Evolutionary conservation across 2,113 vertebrate genomes (phyloP).

Genomic region (Condylura cristata): DNA sequence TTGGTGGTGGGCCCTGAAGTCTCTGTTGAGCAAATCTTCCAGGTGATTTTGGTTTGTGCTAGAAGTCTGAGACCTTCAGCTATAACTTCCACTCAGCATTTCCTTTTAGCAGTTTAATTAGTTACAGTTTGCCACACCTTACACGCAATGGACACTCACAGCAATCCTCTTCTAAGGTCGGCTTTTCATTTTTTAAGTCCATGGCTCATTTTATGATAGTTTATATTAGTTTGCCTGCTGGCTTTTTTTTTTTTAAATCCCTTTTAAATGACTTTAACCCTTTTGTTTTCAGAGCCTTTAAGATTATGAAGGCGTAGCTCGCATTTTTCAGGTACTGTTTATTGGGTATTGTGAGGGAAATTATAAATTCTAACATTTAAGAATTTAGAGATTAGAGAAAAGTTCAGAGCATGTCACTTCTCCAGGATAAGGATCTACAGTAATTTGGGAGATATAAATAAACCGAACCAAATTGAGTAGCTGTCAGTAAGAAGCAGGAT

Average conservation of each 20-base stretch:
- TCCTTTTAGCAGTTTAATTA: not conserved
- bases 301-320: not conserved
- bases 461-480: constrained; percentile 24
- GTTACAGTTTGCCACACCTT: not conserved
- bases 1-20: not conserved
- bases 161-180: not conserved
- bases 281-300: not conserved
- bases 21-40: not conserved
- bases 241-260: not conserved
- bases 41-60: not conserved
- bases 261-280: constrained; percentile 1
- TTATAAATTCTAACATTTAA: not conserved
- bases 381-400: constrained; percentile 16
- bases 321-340: constrained; percentile 32
- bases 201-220: constrained; percentile 11
- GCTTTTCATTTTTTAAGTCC: constrained; percentile 1
- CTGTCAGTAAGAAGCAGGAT: constrained; percentile 33
- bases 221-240: constrained; percentile 42
- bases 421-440: not conserved
- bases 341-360: constrained; percentile 22
- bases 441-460: constrained; percentile 38
- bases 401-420: not conserved
- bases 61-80: not conserved
- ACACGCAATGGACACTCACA: not conserved
- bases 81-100: not conserved